These are phyloP conservation scores for Pelecanus crispus DNA, from an alignment of 2,113 vertebrate species.

Conservation along the genomic window DNA sequence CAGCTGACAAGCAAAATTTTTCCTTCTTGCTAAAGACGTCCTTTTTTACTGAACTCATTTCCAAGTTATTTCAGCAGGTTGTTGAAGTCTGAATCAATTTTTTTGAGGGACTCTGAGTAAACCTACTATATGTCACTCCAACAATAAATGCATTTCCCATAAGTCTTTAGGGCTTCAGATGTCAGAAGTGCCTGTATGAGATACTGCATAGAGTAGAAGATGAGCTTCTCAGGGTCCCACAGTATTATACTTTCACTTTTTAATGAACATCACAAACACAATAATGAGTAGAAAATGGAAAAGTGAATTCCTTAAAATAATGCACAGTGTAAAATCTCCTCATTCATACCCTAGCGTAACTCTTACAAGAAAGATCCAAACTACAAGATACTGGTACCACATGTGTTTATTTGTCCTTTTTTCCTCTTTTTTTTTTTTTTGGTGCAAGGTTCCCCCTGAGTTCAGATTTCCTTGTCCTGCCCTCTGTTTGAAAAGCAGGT, in stretches of 20 bases:
- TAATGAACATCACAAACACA: not conserved
- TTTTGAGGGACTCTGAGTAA: not conserved
- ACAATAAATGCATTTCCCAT: not conserved
- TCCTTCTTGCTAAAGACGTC: not conserved
- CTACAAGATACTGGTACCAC: not conserved
- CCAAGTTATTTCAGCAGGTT: not conserved
- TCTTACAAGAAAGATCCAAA: not conserved
- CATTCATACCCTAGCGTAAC: not conserved
- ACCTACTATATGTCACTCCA: not conserved
- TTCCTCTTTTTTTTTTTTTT: no score
- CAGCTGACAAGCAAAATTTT: not conserved
- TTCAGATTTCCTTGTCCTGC: not conserved
- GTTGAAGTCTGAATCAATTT: not conserved
- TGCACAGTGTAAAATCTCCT: not conserved
- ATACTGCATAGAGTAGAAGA: not conserved
- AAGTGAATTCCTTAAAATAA: not conserved
- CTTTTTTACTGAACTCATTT: not conserved
- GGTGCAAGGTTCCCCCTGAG: not conserved
- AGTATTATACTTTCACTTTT: not conserved
- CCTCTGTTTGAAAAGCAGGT: conserved; percentile 45
- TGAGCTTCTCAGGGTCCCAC: not conserved
- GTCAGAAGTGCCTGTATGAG: not conserved
- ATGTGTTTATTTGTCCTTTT: not conserved
- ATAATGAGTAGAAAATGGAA: not conserved
- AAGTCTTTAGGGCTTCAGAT: not conserved